Evolutionary conservation across 2,797 vertebrate genomes (phyloP).

Genomic region (Furcifer pardalis): DNA sequence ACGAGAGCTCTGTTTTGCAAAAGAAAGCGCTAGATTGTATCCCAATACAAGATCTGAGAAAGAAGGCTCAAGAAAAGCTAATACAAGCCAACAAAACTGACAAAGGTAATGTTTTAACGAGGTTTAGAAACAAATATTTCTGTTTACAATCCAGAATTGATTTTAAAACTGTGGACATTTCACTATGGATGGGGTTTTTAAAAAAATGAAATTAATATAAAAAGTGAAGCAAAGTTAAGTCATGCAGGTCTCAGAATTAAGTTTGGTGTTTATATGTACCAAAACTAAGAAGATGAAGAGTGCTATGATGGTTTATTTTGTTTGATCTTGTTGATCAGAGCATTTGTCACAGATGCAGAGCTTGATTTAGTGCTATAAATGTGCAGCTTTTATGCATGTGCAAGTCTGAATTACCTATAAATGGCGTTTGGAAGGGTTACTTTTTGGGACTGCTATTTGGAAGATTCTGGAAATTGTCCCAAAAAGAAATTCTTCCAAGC

Average conservation of each 20-base stretch:
- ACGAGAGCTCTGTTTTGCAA: conserved; percentile 87
- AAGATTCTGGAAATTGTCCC: not conserved
- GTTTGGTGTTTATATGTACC: not conserved
- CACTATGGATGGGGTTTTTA: not conserved
- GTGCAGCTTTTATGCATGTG: not conserved
- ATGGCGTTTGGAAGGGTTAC: no score
- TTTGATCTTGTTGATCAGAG: not conserved
- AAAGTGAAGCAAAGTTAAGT: not conserved
- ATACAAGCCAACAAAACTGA: conserved; percentile 79
- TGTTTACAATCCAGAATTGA: no score
- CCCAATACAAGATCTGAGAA: conserved; percentile 82
- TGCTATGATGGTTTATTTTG: not conserved
- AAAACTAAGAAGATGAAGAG: not conserved
- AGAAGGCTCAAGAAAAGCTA: conserved; percentile 81
- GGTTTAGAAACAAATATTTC: not conserved
- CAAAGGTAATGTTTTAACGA: conserved; percentile 78
- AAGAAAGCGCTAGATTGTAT: conserved; percentile 83
- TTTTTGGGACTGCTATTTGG: not conserved
- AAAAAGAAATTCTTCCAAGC: not conserved
- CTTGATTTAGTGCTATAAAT: not conserved
- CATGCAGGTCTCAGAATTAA: not conserved
- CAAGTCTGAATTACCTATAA: not conserved
- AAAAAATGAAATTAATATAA: no score
- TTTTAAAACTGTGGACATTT: no score
- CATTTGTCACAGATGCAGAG: not conserved